Conservation (phyloP, 2,113 vertebrate genomes). For the Callopanchax toddi region DNA sequence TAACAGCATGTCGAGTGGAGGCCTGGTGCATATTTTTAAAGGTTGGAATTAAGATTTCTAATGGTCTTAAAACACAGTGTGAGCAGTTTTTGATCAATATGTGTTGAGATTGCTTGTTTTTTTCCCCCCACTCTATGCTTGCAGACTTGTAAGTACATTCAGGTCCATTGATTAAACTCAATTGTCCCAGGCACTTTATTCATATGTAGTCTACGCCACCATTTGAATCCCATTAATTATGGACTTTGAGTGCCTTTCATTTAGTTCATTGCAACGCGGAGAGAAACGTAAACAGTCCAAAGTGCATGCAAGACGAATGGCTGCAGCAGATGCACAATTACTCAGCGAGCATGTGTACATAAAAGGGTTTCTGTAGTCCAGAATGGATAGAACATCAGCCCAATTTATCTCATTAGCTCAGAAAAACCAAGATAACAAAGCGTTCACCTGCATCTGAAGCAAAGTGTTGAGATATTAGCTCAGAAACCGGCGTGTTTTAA, state of each 20-base stretch:
- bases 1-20: background rate
- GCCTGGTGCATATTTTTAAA: constrained; percentile 4
- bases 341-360: background rate
- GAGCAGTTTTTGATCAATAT: constrained; percentile 34
- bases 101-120: constrained; percentile 18
- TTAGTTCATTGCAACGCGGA: constrained; percentile 33
- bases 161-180: constrained; percentile 48
- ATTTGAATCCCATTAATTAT: constrained; percentile 57
- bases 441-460: constrained; percentile 41
- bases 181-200: constrained; percentile 43
- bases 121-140: background rate
- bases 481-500: constrained; percentile 22
- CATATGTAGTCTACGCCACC: constrained; percentile 42
- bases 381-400: constrained; percentile 21
- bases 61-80: background rate
- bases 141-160: constrained; percentile 17
- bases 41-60: constrained; percentile 13
- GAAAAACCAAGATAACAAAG: constrained; percentile 36
- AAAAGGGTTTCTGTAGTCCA: background rate
- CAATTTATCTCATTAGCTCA: constrained; percentile 49
- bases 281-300: constrained; percentile 26
- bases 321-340: background rate
- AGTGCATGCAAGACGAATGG: constrained; percentile 13
- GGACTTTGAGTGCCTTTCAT: constrained; percentile 48
- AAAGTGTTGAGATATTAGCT: constrained; percentile 27